These are phyloP conservation scores for Epinephelus malabaricus DNA, from an alignment of 2,797 vertebrate species.

Conservation along the genomic window DNA sequence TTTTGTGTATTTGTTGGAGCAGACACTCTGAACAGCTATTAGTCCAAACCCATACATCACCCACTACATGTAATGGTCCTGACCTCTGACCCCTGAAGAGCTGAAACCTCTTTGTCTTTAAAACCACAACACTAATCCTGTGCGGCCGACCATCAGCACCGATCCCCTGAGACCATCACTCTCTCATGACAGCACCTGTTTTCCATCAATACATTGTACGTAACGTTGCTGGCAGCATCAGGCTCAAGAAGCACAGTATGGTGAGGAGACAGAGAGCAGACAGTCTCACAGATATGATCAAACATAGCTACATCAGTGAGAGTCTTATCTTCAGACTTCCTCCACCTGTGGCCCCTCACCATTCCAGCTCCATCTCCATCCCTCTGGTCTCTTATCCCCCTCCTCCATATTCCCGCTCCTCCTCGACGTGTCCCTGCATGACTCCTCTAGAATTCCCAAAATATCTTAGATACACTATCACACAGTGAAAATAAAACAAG, in stretches of 20 bases:
- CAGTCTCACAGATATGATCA: conserved; percentile 48
- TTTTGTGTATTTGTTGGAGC: not conserved
- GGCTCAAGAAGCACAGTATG: conserved; percentile 3
- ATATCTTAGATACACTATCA: conserved; percentile 81
- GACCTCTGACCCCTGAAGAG: conserved; percentile 42
- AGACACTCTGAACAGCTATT: not conserved
- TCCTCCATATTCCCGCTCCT: conserved; percentile 14
- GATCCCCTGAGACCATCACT: conserved; percentile 1
- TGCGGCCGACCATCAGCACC: conserved; percentile 21
- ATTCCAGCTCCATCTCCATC: conserved; percentile 9
- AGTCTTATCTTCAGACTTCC: conserved; percentile 26
- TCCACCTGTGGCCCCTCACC: conserved; percentile 21
- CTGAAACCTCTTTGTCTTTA: conserved; percentile 31
- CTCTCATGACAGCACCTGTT: conserved; percentile 46
- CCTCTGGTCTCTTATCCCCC: conserved; percentile 8
- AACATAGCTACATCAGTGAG: conserved; percentile 17
- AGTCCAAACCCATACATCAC: conserved; percentile 1
- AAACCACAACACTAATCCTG: conserved; percentile 19
- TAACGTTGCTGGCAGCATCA: conserved; percentile 24
- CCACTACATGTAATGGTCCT: conserved; percentile 6
- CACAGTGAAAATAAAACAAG: conserved; percentile 46
- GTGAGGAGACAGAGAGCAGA: conserved; percentile 37
- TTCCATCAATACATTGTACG: conserved; percentile 34
- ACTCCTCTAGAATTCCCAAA: conserved; percentile 68
- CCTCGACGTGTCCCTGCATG: conserved; percentile 68